Percentiles rank a stretch among this genome's conserved stretches.
phyloP scores from a whole-genome alignment of 2,113 vertebrate species.

The Psittacula cyanocephala region DNA sequence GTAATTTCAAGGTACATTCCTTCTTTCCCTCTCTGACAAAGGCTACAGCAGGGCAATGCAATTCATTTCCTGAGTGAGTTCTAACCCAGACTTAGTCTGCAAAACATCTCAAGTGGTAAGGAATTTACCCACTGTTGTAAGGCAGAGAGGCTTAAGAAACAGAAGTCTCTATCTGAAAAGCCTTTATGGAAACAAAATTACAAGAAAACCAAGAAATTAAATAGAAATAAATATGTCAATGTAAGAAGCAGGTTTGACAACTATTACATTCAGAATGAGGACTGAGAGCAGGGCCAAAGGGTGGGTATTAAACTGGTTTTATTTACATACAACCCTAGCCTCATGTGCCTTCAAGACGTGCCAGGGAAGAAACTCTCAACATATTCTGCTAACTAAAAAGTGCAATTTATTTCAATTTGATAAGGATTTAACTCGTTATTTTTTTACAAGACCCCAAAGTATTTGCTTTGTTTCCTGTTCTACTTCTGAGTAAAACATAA shows the following conservation, averaged over 20 bases:
- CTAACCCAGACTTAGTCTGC: not conserved
- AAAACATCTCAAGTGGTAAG: not conserved
- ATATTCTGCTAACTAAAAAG: not conserved
- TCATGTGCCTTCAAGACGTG: not conserved
- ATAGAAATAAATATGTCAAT: not conserved
- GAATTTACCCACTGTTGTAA: not conserved
- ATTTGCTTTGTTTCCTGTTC: not conserved
- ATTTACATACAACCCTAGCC: not conserved
- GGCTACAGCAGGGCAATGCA: not conserved
- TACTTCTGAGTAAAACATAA: not conserved
- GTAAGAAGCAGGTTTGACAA: not conserved
- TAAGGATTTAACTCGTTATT: not conserved
- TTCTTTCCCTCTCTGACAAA: not conserved
- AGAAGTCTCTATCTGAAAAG: not conserved
- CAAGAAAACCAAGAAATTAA: not conserved
- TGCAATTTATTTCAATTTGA: not conserved
- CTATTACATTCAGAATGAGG: not conserved
- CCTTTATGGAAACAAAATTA: not conserved
- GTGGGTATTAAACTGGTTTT: not conserved
- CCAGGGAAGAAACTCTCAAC: not conserved
- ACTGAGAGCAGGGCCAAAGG: not conserved
- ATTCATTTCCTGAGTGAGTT: not conserved
- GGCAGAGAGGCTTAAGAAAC: conserved; percentile 6
- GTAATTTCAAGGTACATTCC: conserved; percentile 4
- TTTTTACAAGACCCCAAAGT: not conserved